Evolutionary conservation across 2,888 invertebrate genomes (phyloP), one percentile per base, ranked within the genome.

Genomic region (Hemaris fuciformis): DNA sequence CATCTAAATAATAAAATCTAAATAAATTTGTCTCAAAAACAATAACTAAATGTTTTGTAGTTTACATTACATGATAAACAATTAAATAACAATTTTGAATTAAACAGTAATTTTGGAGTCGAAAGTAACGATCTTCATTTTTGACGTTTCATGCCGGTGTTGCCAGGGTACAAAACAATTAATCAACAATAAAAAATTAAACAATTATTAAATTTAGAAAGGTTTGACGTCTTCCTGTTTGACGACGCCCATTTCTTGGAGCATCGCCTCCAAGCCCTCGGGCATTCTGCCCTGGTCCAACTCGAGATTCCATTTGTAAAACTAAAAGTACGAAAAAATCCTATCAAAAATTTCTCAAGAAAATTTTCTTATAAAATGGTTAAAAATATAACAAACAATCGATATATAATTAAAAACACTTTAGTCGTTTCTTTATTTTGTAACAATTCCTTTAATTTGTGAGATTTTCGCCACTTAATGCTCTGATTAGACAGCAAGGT

Each of bases 221-320:
- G 71, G 83, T 67, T 84, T 84, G 10, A 61, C 66, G 7, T 88
- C 88, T 80, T 97, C 96, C 78, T 95, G 94, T 77, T 96, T 96
- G 46, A 96, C 87, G 62, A 94, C 91, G 7, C 95, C 96, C 75
- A 96, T 87, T 75, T 97, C 96, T 74, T 97, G 96, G 62, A 97
- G 92, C 76, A 97, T 91, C 57, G 94, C 93, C 74, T 96, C 95
- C 70, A 97, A 93, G 48, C 96, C 96, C 69, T 97, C 97, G 3
- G 98, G 97, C 72, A 96, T 93, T 66, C 93, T 93, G 45, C 97
- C 97, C 76, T 96, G 96, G 77, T 97, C 97, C 69, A 98, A 85
- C 74, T 97, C 97, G 76, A 94, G 93, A 71, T 95, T 95, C 96
- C 97, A 97, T 80, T 94, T 94, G 79, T 95, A 95, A 85, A 96